Conservation (phyloP, 1,140 invertebrate genomes). For the Drosophila sp. region DNA sequence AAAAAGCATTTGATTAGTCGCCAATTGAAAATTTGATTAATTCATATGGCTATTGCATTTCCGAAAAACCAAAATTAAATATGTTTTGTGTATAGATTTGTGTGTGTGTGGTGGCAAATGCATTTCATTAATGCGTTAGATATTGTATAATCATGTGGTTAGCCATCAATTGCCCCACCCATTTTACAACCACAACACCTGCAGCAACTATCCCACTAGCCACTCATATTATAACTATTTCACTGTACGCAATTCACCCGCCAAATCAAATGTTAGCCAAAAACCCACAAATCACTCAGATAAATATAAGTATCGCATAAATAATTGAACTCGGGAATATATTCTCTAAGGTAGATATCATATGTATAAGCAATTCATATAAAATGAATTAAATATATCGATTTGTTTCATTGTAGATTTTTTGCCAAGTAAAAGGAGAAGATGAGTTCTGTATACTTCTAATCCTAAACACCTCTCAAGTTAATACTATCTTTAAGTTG, state of each 20-base stretch:
- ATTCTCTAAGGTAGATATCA: neutral
- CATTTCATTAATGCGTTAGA: constrained; percentile 49
- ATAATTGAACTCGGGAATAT: neutral
- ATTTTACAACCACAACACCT: constrained; percentile 5
- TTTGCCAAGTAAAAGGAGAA: too few relatives aligned
- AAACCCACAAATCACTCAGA: constrained; percentile 29
- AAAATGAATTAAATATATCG: too few relatives aligned
- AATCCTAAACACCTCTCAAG: too few relatives aligned
- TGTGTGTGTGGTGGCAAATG: constrained; percentile 40
- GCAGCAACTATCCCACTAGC: constrained; percentile 14
- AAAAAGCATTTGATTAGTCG: constrained; percentile 24
- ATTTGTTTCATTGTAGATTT: too few relatives aligned
- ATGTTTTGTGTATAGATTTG: constrained; percentile 22
- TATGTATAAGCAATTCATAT: neutral
- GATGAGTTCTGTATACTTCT: too few relatives aligned
- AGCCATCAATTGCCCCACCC: constrained; percentile 32
- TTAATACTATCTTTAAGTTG: too few relatives aligned
- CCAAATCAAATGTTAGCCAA: constrained; percentile 25
- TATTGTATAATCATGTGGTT: constrained; percentile 55
- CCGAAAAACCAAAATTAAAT: constrained; percentile 48
- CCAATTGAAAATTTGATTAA: constrained; percentile 33
- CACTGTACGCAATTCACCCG: constrained; percentile 2
- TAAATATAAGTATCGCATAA: constrained; percentile 45
- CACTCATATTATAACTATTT: constrained; percentile 25
- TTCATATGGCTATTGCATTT: constrained; percentile 11